Evolutionary conservation across 1,140 invertebrate species (phyloP).

Genomic region (Yoshiicerus persimilis): DNA sequence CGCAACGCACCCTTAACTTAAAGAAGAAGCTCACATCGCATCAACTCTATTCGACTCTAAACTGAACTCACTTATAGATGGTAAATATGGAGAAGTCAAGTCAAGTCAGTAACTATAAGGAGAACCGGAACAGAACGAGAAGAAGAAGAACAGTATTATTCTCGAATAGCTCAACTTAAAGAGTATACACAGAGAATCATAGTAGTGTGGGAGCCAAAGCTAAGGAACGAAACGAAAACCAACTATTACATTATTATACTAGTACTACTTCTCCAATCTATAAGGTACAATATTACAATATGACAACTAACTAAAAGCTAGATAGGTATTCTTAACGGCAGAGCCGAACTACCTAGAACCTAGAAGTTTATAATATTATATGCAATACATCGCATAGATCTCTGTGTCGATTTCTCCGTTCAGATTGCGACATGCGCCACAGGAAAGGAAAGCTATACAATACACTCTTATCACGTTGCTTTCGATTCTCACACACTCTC

Average conservation of each 20-base stretch:
- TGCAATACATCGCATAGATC: neutral
- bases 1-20: slow-evolving; percentile 11
- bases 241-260: no score
- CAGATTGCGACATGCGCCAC: slow-evolving; percentile 12
- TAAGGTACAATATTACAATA: no score
- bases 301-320: no score
- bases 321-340: no score
- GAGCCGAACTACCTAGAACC: no score
- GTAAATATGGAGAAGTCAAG: neutral
- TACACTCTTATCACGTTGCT: slow-evolving; percentile 16
- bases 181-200: no score
- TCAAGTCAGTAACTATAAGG: neutral
- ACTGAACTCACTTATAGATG: neutral
- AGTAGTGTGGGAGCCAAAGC: no score
- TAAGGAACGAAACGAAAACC: no score
- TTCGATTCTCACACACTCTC: slow-evolving; percentile 6
- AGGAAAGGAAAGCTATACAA: slow-evolving; percentile 2
- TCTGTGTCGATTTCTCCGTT: slow-evolving; percentile 13
- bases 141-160: neutral
- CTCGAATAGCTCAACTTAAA: neutral
- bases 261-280: no score
- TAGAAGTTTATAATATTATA: neutral
- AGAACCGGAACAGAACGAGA: neutral
- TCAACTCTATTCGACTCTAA: neutral
- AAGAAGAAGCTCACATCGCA: neutral